Percentiles rank a stretch among this genome's conserved stretches.
These are phyloP conservation scores for Phymanthus crucifer DNA, from an alignment of 92 coral and sea anemone genomes.

Conservation along the genomic window DNA sequence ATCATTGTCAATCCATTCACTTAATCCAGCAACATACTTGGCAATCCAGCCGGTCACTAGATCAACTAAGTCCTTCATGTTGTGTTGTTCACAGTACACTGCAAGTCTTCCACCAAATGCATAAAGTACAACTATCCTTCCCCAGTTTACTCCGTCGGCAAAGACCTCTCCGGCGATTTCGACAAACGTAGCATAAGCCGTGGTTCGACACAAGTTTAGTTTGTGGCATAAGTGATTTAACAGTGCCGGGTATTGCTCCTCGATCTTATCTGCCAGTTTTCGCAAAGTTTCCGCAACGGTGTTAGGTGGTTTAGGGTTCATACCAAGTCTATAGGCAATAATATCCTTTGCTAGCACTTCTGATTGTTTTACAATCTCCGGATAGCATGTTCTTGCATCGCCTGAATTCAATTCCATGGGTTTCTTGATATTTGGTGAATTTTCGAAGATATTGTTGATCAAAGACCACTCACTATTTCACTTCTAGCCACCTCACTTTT, in stretches of 20 bases:
- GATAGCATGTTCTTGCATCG: slow-evolving; percentile 47
- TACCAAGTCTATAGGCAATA: slow-evolving; percentile 88
- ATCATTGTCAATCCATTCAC: slow-evolving; percentile 92
- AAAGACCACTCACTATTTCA: slow-evolving; percentile 57
- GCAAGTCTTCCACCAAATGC: slow-evolving; percentile 99
- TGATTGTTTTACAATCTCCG: slow-evolving; percentile 62
- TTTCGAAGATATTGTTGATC: slow-evolving; percentile 31
- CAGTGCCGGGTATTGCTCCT: slow-evolving; percentile 81
- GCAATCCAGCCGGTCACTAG: slow-evolving; percentile 84
- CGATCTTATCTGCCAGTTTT: slow-evolving; percentile 95
- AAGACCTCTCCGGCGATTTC: slow-evolving; percentile 98
- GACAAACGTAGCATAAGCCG: slow-evolving; percentile 87
- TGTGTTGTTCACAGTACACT: slow-evolving; percentile 83
- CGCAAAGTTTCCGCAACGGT: slow-evolving; percentile 87
- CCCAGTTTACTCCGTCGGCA: slow-evolving; percentile 98
- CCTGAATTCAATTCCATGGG: slow-evolving; percentile 76
- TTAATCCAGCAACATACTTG: slow-evolving; percentile 71
- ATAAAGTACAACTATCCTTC: slow-evolving; percentile 89
- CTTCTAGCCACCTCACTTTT: slow-evolving; percentile 27
- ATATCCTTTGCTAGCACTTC: slow-evolving; percentile 85
- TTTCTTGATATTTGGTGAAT: slow-evolving; percentile 42
- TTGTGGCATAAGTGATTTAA: slow-evolving; percentile 89
- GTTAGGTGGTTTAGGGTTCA: slow-evolving; percentile 64
- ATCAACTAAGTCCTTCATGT: slow-evolving; percentile 87
- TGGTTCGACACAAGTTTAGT: slow-evolving; percentile 76